These are phyloP conservation scores for Apostichopus parvimensis DNA, from an alignment of 35 echinoderm and acorn worm species.

Conservation along the genomic window DNA sequence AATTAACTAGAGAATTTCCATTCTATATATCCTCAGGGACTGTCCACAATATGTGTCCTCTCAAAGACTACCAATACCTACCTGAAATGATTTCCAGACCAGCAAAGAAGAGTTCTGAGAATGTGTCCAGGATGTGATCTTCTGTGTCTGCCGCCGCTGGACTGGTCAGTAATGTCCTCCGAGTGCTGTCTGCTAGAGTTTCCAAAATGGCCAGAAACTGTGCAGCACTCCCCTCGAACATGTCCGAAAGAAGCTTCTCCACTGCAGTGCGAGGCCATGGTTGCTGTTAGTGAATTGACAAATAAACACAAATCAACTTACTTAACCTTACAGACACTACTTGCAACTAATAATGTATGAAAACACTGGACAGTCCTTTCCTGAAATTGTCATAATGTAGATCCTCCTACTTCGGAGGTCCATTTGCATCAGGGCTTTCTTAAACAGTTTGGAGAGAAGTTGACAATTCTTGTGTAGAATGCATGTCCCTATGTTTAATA, in stretches of 20 bases:
- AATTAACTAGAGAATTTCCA: no score
- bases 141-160: slow-evolving; percentile 91
- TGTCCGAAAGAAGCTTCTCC: slow-evolving; percentile 89
- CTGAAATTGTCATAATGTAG: no score
- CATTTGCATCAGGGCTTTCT: no score
- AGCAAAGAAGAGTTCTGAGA: slow-evolving; percentile 98
- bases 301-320: neutral
- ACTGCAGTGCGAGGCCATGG: slow-evolving; percentile 94
- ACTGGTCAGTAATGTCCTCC: slow-evolving; percentile 86
- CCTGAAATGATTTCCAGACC: slow-evolving; percentile 96
- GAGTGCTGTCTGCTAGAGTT: slow-evolving; percentile 86
- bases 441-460: no score
- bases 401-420: no score
- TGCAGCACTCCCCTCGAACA: slow-evolving; percentile 99
- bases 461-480: no score
- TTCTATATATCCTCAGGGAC: no score
- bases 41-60: neutral
- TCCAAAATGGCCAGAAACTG: slow-evolving; percentile 97
- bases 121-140: slow-evolving; percentile 91
- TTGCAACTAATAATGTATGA: no score
- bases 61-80: neutral
- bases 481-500: no score
- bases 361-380: no score
- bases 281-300: slow-evolving; percentile 45
- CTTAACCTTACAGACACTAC: neutral